These are phyloP conservation scores for Simalia tracyae DNA, from an alignment of 2,797 vertebrate species.

Conservation along the genomic window DNA sequence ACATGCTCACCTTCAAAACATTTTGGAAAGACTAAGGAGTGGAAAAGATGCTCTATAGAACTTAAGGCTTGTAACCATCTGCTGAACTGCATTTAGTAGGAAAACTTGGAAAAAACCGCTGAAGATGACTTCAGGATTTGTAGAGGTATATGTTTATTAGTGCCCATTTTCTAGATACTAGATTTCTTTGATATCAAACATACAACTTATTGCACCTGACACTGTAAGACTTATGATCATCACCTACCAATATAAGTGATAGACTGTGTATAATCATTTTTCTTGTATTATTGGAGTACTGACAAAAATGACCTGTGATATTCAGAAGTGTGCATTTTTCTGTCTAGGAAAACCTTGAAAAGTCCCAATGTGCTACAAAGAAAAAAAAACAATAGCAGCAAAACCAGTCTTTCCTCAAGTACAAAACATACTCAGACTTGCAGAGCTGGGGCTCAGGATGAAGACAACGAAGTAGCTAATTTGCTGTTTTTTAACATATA, in stretches of 20 bases:
- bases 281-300: neutral
- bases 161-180: neutral
- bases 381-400: conserved; percentile 8
- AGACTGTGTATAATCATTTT: neutral
- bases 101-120: neutral
- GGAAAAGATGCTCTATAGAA: neutral
- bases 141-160: neutral
- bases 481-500: conserved; percentile 74
- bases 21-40: neutral
- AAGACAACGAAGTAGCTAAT: conserved; percentile 65
- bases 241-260: neutral
- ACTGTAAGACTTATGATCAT: neutral
- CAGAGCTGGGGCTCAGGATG: conserved; percentile 60
- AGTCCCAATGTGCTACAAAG: conserved; percentile 18
- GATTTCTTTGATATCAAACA: neutral
- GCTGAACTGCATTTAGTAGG: neutral
- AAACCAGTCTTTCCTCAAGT: neutral
- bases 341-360: conserved; percentile 31
- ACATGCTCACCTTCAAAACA: neutral
- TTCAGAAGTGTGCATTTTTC: neutral
- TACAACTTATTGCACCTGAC: neutral
- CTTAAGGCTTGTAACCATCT: neutral
- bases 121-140: neutral
- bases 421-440: conserved; percentile 30
- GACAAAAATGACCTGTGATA: neutral